These are phyloP conservation scores for Magallana gigas DNA, from an alignment of 1,140 invertebrate genomes.

Conservation along the genomic window DNA sequence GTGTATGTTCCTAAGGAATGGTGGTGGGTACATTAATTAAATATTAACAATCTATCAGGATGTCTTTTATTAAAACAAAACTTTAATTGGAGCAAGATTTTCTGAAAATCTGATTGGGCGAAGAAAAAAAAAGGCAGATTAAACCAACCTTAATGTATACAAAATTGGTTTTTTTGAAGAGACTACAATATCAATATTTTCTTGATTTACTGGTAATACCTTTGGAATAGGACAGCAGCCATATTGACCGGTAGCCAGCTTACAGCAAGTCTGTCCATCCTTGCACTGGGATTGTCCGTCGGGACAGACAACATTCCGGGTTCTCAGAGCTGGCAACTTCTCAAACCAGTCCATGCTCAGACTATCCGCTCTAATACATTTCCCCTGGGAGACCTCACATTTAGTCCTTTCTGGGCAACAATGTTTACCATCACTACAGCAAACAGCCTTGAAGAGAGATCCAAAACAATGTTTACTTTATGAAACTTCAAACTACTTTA, in stretches of 20 bases:
- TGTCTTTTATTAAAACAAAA: too few species aligned
- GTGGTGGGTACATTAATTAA: too few species aligned
- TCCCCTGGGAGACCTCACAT: constrained; percentile 66
- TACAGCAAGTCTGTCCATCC: constrained; percentile 78
- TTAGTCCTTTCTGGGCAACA: constrained; percentile 72
- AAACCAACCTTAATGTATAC: too few species aligned
- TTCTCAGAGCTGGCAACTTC: constrained; percentile 43
- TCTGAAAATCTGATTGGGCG: background rate
- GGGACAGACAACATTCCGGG: constrained; percentile 55
- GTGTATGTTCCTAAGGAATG: too few species aligned
- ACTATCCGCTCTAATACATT: constrained; percentile 57
- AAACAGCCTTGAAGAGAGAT: constrained; percentile 63
- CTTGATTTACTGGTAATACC: constrained; percentile 50
- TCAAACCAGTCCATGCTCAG: constrained; percentile 53
- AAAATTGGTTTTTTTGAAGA: too few species aligned
- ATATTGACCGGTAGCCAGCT: constrained; percentile 69
- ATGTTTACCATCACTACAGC: constrained; percentile 71
- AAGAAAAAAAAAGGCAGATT: too few species aligned
- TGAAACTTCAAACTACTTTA: too few species aligned
- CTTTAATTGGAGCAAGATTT: too few species aligned
- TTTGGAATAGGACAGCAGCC: constrained; percentile 78
- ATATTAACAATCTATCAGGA: too few species aligned
- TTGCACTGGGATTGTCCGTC: constrained; percentile 75
- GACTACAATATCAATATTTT: too few species aligned
- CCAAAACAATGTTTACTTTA: too few species aligned